Evolutionary conservation across 2,113 vertebrate genomes (phyloP).

Genomic region (Turdus rufiventris): DNA sequence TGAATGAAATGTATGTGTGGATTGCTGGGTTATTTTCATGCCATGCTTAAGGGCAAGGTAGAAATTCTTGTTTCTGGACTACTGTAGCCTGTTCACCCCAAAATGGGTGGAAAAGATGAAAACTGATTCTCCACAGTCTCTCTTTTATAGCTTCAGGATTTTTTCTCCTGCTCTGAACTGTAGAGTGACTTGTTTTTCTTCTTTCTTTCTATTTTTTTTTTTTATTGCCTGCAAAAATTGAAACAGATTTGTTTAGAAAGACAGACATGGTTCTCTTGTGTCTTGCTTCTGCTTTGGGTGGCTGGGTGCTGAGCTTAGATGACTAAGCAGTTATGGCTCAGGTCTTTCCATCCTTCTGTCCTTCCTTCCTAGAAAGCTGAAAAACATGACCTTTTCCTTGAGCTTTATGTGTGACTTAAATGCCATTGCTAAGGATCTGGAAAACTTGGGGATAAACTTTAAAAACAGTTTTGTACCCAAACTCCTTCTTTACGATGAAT

Average conservation of each 20-base stretch:
- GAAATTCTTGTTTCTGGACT: background rate
- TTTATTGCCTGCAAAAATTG: background rate
- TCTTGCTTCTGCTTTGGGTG: background rate
- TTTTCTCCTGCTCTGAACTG: background rate
- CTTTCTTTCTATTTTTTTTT: background rate
- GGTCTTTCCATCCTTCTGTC: background rate
- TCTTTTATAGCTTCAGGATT: background rate
- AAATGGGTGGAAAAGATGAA: background rate
- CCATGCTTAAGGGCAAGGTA: background rate
- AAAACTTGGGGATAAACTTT: background rate
- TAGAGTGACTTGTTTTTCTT: background rate
- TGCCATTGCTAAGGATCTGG: background rate
- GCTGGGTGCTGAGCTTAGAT: background rate
- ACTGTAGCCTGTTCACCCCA: rapidly evolving
- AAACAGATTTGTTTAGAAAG: background rate
- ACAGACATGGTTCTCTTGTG: background rate
- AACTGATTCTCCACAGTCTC: background rate
- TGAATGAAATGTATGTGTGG: background rate
- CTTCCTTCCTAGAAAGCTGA: background rate
- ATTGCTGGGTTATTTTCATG: background rate
- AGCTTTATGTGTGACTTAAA: background rate
- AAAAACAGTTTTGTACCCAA: background rate
- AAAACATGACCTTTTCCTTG: background rate
- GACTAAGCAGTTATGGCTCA: background rate
- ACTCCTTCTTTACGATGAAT: background rate